Evolutionary conservation across 2,113 vertebrate species (phyloP).

Genomic region (Tonatia bakeri): DNA sequence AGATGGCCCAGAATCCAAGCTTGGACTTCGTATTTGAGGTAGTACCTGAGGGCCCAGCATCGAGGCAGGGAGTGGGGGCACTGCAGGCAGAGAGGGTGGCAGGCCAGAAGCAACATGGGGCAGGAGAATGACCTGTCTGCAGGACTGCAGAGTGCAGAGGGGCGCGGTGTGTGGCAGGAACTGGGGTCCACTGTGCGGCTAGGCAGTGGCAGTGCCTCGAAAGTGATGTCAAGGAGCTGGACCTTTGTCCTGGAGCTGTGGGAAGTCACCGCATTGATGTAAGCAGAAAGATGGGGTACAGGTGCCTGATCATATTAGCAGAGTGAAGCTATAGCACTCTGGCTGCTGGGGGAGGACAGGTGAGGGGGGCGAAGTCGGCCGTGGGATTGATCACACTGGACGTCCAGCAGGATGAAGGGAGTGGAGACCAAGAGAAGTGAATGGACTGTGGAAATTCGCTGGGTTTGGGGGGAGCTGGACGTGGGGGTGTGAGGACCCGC

Average conservation of each 20-base stretch:
- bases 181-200: rapidly evolving
- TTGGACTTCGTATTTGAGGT: neutral
- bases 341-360: neutral
- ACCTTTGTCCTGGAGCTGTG: neutral
- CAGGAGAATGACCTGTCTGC: neutral
- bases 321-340: too few species aligned
- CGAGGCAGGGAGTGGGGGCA: neutral
- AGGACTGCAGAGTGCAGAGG: rapidly evolving
- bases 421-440: too few species aligned
- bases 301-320: too few species aligned
- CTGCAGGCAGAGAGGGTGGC: neutral
- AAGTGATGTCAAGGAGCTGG: neutral
- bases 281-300: neutral
- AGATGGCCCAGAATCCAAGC: neutral
- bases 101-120: neutral
- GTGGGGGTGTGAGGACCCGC: neutral
- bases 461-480: neutral
- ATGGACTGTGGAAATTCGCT: neutral
- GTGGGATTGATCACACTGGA: neutral
- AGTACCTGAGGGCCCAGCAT: rapidly evolving
- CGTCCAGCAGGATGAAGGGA: too few species aligned
- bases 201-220: neutral
- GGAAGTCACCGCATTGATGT: neutral
- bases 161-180: rapidly evolving
- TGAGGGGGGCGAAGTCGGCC: neutral